These are phyloP conservation scores for Philopotamus ludificatus DNA, from an alignment of 1,140 invertebrate species.

Conservation along the genomic window DNA sequence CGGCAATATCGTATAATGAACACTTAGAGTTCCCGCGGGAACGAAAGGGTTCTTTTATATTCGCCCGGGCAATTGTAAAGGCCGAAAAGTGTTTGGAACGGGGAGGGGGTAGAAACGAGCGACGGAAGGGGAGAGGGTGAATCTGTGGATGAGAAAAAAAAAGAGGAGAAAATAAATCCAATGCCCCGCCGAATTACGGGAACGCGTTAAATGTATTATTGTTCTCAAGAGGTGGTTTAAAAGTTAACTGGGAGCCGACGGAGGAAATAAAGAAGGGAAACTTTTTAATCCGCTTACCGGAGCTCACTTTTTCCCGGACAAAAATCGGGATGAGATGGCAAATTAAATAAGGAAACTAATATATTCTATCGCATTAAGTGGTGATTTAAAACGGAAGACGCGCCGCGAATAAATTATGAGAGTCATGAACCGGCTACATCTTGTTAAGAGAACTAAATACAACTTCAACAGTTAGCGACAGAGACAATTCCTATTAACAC, in stretches of 20 bases:
- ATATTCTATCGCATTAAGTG: no score
- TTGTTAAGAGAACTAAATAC: no score
- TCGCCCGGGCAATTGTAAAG: constrained; percentile 17
- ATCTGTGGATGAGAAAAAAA: background rate
- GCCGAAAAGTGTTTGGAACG: background rate
- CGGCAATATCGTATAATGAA: constrained; percentile 31
- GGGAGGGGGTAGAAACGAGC: background rate
- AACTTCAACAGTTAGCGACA: no score
- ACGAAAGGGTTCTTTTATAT: constrained; percentile 19
- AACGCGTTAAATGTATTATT: constrained; percentile 37
- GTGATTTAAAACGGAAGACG: no score
- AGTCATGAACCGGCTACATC: no score
- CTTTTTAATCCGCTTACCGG: constrained; percentile 23
- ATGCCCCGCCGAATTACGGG: constrained; percentile 25
- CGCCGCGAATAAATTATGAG: no score
- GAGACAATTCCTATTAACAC: no score
- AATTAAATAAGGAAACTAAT: no score
- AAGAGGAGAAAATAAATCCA: constrained; percentile 30
- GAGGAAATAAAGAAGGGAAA: constrained; percentile 19
- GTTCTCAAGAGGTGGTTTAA: constrained; percentile 38
- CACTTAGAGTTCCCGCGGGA: constrained; percentile 18
- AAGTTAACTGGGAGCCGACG: constrained; percentile 25
- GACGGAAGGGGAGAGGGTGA: background rate
- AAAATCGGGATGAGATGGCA: background rate
- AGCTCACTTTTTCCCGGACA: background rate